phyloP scores from a whole-genome alignment of 2,113 vertebrate species.

The Chionomys nivalis region DNA sequence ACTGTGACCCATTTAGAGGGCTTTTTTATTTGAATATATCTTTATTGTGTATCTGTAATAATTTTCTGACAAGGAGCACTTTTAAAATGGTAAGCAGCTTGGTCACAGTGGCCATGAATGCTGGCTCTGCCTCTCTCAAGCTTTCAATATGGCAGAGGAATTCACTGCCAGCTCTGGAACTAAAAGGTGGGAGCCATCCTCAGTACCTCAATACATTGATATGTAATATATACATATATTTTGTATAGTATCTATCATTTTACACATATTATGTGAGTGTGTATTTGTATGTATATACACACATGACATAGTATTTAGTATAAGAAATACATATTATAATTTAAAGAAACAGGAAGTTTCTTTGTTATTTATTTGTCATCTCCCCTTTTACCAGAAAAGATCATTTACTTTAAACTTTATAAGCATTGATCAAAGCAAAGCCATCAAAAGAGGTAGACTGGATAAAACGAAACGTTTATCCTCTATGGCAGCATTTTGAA shows the following conservation, averaged over 20 bases:
- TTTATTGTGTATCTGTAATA: too few species aligned
- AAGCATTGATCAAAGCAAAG: background rate
- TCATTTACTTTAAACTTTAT: background rate
- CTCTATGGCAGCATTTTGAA: background rate
- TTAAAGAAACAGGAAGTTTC: background rate
- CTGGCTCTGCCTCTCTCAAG: too few species aligned
- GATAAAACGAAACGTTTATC: background rate
- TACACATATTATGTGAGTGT: background rate
- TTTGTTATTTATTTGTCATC: background rate
- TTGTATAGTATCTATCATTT: background rate
- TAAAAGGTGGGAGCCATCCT: too few species aligned
- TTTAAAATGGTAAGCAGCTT: too few species aligned
- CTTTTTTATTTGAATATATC: too few species aligned
- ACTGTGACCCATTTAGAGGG: too few species aligned
- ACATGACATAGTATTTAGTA: background rate
- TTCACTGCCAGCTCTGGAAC: too few species aligned
- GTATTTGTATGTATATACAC: background rate
- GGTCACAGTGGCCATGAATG: too few species aligned
- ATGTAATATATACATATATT: background rate
- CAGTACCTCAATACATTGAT: background rate
- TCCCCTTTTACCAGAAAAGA: background rate
- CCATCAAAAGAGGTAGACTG: background rate
- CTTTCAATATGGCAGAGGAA: too few species aligned
- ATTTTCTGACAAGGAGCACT: too few species aligned
- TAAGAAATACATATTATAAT: background rate